Percentiles rank a stretch among this genome's conserved stretches.
Conservation (phyloP, 92 coral and sea anemone species). For the Paramuricea clavata region DNA sequence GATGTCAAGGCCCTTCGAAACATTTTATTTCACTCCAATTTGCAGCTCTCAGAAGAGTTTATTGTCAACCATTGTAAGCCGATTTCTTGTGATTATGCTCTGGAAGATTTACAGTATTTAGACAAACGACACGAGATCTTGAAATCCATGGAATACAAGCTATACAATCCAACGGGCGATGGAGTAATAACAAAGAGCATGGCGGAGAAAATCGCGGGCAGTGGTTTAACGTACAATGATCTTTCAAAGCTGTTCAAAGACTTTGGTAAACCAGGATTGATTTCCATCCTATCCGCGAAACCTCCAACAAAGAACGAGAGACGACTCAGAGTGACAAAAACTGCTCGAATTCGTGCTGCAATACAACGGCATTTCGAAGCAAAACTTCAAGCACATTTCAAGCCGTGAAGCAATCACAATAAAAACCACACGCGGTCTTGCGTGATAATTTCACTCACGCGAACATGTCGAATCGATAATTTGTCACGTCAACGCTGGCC, state of each 20-base stretch:
- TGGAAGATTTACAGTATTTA: conserved; percentile 4
- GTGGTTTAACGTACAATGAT: conserved; percentile 19
- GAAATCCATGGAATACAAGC: conserved; percentile 2
- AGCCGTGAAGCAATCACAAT: too few species aligned
- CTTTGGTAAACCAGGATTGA: conserved; percentile 49
- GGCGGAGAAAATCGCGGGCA: conserved; percentile 60
- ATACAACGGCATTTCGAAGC: neutral
- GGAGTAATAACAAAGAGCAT: conserved; percentile 49
- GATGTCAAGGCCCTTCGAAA: conserved; percentile 42
- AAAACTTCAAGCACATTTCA: neutral
- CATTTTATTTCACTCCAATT: conserved; percentile 4
- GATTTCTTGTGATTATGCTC: conserved; percentile 2
- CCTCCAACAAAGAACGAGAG: conserved; percentile 9
- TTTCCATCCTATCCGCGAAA: conserved; percentile 30
- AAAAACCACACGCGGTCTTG: neutral
- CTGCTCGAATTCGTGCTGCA: neutral
- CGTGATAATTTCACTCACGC: neutral
- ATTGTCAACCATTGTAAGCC: conserved; percentile 33
- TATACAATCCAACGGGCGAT: conserved; percentile 20
- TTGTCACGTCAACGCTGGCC: conserved; percentile 11
- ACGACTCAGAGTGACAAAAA: conserved; percentile 20
- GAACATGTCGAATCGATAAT: conserved; percentile 19
- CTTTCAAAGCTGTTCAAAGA: conserved; percentile 28
- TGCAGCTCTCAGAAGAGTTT: conserved; percentile 14
- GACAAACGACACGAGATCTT: conserved; percentile 27